Base-by-base conservation (phyloP, 35 echinoderm and acorn worm genomes). In the Acanthaster planci region DNA sequence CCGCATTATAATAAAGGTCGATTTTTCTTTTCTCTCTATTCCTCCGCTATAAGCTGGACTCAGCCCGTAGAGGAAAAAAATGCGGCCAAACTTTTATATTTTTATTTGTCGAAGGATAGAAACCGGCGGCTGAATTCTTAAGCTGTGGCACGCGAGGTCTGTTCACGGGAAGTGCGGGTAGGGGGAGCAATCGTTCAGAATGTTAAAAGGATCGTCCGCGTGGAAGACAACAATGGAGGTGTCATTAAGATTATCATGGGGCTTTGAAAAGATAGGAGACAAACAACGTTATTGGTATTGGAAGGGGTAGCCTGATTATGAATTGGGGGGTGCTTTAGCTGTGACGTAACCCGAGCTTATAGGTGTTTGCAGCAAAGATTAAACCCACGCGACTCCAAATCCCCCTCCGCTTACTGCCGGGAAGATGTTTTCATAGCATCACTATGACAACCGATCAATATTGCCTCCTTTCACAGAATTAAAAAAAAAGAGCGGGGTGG, bases 381-480 rank as follows among this genome's bases (percentile, higher is more conserved):
- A 72, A 26, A 26, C 34, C 64, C 64, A 72, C 64, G 64, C 64
- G 64, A 26, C 26, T 72, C 64, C 30, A 72, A 47, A 72, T 72
- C 64, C 34, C 18, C 27, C 7, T 72, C 23, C 23, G 64, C 64
- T 72, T 2, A 72, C 34, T 21, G 23, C 34, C 14, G 30, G 26
- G 64, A 34, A 34, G 64, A 72, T 72, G 64, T 72, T 72, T 72
- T 72, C 64, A 72, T 72, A 72, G 34, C 64, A 72, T 72, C 64
- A 35, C 64, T 26, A 72, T 72, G 34, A 34, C 64, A 72, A 72
- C 64, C 64, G 26, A 72, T 72, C 64, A 72, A 72, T 72, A 72
- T 9, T 35, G 64, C 21, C 23, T 34, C 30, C 27, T 59, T n/a
- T n/a, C n/a, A n/a, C n/a, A 6, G 42, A 47, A 6, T 72, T 19